Evolutionary conservation across 2,888 invertebrate species (phyloP).

Genomic region (Acleris holmiana): DNA sequence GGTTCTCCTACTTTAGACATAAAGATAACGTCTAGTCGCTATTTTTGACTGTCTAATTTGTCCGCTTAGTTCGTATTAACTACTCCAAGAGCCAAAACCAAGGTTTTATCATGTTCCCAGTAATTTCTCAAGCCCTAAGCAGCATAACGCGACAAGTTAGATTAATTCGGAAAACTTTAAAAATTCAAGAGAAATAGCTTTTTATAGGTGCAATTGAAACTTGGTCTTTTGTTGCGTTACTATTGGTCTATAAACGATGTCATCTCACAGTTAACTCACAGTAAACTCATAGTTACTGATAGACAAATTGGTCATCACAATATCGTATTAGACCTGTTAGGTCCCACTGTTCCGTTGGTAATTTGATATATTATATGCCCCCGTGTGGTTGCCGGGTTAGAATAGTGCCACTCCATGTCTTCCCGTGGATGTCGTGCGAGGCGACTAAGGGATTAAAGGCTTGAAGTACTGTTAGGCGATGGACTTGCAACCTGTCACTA

Average conservation of each 20-base stretch:
- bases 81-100: background rate
- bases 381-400: too few relatives aligned
- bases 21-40: too few relatives aligned
- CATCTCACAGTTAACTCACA: conserved; percentile 8
- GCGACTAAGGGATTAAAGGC: too few relatives aligned
- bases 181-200: conserved; percentile 23
- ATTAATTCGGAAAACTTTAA: conserved; percentile 28
- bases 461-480: too few relatives aligned
- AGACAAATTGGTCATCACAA: background rate
- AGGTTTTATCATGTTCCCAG: conserved; percentile 9
- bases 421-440: too few relatives aligned
- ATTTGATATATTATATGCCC: too few relatives aligned
- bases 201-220: conserved; percentile 30
- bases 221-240: conserved; percentile 23
- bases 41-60: too few relatives aligned
- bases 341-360: too few relatives aligned
- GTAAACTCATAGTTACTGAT: background rate
- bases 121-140: conserved; percentile 30
- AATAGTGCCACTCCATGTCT: too few relatives aligned
- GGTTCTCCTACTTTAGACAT: too few relatives aligned
- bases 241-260: background rate
- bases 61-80: background rate
- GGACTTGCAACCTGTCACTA: too few relatives aligned
- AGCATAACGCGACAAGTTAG: conserved; percentile 29
- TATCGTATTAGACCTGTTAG: background rate